These are phyloP conservation scores for Augochlora pura DNA, from an alignment of 1,140 invertebrate genomes.

Conservation along the genomic window DNA sequence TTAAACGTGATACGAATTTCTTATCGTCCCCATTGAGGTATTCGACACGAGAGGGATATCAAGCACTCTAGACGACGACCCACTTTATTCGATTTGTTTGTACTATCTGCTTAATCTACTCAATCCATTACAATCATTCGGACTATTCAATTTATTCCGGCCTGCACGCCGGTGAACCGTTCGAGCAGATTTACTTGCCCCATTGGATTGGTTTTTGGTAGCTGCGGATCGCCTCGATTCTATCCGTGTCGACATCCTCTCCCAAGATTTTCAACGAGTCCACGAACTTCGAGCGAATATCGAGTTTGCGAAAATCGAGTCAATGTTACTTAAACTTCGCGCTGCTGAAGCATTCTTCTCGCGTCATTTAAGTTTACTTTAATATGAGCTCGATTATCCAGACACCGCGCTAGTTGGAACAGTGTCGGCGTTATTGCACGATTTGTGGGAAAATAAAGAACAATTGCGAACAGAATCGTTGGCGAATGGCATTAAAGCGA, in stretches of 20 bases:
- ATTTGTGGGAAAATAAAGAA: too few relatives aligned
- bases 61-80: constrained; percentile 37
- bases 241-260: background rate
- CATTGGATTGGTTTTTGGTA: too few relatives aligned
- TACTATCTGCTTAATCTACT: constrained; percentile 44
- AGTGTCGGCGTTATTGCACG: too few relatives aligned
- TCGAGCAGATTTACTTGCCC: constrained; percentile 3
- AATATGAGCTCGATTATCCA: too few relatives aligned
- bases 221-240: too few relatives aligned
- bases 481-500: too few relatives aligned
- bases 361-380: too few relatives aligned
- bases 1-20: constrained; percentile 24
- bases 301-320: too few relatives aligned
- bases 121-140: constrained; percentile 41
- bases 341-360: too few relatives aligned
- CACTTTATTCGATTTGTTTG: constrained; percentile 49
- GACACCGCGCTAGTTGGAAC: too few relatives aligned
- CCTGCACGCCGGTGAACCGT: background rate
- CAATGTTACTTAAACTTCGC: too few relatives aligned
- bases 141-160: constrained; percentile 43
- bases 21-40: constrained; percentile 26
- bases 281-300: background rate
- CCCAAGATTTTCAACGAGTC: background rate
- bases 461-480: too few relatives aligned
- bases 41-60: constrained; percentile 23